Conservation (phyloP, 2,113 vertebrate species). For the Uropsilus gracilis region DNA sequence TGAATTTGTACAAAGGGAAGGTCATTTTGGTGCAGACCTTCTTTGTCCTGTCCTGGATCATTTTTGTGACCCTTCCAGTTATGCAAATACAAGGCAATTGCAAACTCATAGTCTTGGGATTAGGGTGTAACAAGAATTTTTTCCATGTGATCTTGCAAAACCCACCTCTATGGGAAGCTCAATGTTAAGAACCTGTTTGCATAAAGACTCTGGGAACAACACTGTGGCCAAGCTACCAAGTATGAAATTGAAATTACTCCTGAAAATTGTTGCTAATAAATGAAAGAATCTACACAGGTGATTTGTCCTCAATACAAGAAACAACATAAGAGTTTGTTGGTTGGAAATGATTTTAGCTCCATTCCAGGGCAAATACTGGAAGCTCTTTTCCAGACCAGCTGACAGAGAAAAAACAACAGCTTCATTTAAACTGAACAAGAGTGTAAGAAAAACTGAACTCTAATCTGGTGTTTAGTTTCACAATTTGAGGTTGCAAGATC, state of each 20-base stretch:
- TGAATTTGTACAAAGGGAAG: conserved; percentile 41
- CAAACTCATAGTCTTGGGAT: conserved; percentile 61
- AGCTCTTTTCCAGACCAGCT: background rate
- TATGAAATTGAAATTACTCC: conserved; percentile 26
- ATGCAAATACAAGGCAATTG: conserved; percentile 61
- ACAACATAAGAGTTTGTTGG: background rate
- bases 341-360: background rate
- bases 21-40: conserved; percentile 35
- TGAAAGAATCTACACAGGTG: background rate
- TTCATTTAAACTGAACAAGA: background rate
- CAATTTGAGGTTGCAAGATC: background rate
- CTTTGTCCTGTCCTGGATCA: conserved; percentile 49
- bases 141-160: conserved; percentile 44
- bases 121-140: conserved; percentile 32
- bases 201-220: background rate
- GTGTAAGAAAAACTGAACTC: background rate
- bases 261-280: background rate
- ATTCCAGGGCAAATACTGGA: background rate
- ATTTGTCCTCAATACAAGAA: background rate
- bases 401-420: background rate
- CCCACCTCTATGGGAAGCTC: conserved; percentile 19
- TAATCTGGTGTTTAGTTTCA: background rate
- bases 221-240: conserved; percentile 30
- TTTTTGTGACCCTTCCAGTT: conserved; percentile 50
- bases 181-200: conserved; percentile 30